phyloP scores from a whole-genome alignment of 2,797 vertebrate genomes.

The Heliangelus exortis region DNA sequence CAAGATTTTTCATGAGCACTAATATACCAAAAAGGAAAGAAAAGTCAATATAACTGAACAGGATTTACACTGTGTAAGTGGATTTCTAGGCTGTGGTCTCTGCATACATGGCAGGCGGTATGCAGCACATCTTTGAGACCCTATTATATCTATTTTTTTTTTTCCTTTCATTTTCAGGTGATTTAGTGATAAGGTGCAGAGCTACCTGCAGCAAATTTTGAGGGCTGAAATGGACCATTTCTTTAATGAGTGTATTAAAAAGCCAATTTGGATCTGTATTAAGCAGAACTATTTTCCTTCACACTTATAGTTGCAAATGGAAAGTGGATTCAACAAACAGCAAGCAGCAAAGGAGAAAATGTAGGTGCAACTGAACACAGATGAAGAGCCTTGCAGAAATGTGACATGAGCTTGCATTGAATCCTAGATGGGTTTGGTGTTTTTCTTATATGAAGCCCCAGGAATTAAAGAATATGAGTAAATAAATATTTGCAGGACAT shows the following conservation, averaged over 20 bases:
- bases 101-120: rapidly evolving
- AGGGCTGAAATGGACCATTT: not conserved
- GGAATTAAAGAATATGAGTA: conserved; percentile 48
- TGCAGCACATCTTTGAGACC: not conserved
- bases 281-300: not conserved
- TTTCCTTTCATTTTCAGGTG: not conserved
- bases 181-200: not conserved
- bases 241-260: conserved; percentile 23
- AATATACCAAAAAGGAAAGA: not conserved
- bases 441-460: conserved; percentile 28
- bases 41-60: conserved; percentile 10
- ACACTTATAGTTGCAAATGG: not conserved
- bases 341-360: not conserved
- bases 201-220: not conserved
- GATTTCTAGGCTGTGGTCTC: conserved; percentile 1
- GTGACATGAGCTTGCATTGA: not conserved
- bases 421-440: not conserved
- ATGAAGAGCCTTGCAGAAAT: not conserved
- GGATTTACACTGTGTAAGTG: conserved; percentile 7
- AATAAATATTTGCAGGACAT: conserved; percentile 40
- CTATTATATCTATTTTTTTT: not conserved
- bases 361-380: not conserved
- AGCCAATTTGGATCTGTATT: not conserved
- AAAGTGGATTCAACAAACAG: not conserved
- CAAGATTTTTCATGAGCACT: not conserved